These are phyloP conservation scores for Acanthopagrus latus DNA, from an alignment of 2,797 vertebrate genomes.

Conservation along the genomic window DNA sequence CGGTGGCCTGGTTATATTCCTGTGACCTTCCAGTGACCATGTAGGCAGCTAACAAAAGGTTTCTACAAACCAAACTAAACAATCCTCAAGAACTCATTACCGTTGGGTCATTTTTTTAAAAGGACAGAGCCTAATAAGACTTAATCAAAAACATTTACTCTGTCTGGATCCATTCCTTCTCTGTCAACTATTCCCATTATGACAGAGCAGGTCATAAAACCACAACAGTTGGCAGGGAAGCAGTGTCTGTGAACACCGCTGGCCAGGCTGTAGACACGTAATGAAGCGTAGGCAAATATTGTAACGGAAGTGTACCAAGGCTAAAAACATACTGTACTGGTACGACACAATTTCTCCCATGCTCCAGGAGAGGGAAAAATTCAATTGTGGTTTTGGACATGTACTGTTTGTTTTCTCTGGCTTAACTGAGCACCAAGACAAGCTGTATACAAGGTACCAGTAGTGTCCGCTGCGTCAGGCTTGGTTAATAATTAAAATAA, in stretches of 20 bases:
- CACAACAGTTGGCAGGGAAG: conserved; percentile 7
- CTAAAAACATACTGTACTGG: not conserved
- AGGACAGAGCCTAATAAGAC: conserved; percentile 6
- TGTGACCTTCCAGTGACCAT: conserved; percentile 28
- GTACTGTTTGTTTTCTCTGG: conserved; percentile 15
- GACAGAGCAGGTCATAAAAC: conserved; percentile 39
- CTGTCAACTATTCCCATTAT: conserved; percentile 15
- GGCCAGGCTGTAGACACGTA: conserved; percentile 7
- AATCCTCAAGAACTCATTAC: not conserved
- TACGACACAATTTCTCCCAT: conserved; percentile 11
- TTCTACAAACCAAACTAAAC: conserved; percentile 9
- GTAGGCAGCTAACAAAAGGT: not conserved
- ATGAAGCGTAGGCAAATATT: conserved; percentile 30
- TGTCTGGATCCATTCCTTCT: conserved; percentile 19
- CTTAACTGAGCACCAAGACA: conserved; percentile 1
- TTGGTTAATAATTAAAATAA: conserved; percentile 13
- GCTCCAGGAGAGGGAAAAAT: conserved; percentile 33
- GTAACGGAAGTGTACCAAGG: conserved; percentile 13
- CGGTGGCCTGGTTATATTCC: not conserved
- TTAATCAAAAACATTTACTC: conserved; percentile 35
- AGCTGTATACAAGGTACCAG: conserved; percentile 9
- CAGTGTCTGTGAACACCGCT: not conserved
- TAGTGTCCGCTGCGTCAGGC: conserved; percentile 10
- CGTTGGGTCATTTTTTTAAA: not conserved
- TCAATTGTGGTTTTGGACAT: conserved; percentile 38